phyloP scores from a whole-genome alignment of 1,140 invertebrate species.

The Halictus rubicundus region DNA sequence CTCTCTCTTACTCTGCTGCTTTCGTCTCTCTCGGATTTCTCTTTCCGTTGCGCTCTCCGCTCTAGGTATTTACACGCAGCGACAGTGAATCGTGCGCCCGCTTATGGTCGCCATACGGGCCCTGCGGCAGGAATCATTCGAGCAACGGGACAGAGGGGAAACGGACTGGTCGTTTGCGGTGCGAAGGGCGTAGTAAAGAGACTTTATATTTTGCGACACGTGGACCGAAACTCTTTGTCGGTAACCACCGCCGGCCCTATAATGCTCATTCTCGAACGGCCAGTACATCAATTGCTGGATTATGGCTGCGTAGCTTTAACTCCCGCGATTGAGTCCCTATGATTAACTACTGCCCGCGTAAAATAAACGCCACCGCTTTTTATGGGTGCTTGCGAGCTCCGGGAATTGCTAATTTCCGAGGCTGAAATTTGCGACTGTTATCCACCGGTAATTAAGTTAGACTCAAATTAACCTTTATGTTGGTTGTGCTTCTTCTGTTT shows the following conservation, averaged over 20 bases:
- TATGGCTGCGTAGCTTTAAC: not conserved
- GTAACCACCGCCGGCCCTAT: not conserved
- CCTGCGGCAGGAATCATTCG: not conserved
- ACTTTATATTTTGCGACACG: conserved; percentile 4
- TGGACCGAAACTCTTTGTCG: conserved; percentile 1
- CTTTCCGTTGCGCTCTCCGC: too few species aligned
- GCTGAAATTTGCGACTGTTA: too few species aligned
- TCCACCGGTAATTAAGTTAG: not conserved
- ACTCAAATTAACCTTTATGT: not conserved
- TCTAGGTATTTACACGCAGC: too few species aligned
- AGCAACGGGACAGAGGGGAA: not conserved
- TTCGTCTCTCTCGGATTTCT: too few species aligned
- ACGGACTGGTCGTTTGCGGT: not conserved
- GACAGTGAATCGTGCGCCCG: not conserved
- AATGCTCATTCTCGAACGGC: not conserved
- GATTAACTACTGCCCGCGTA: not conserved
- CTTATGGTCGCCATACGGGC: not conserved
- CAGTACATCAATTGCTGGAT: not conserved
- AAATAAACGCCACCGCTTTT: not conserved
- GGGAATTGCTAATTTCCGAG: too few species aligned
- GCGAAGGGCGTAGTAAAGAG: conserved; percentile 3
- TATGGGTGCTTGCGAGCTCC: not conserved
- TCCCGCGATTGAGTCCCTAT: not conserved
- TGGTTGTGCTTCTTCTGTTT: too few species aligned
- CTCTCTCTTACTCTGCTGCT: too few species aligned